Percentiles rank a stretch among this genome's conserved stretches.
These are phyloP conservation scores for Scylla paramamosain DNA, from an alignment of 1,140 invertebrate genomes.

Conservation along the genomic window DNA sequence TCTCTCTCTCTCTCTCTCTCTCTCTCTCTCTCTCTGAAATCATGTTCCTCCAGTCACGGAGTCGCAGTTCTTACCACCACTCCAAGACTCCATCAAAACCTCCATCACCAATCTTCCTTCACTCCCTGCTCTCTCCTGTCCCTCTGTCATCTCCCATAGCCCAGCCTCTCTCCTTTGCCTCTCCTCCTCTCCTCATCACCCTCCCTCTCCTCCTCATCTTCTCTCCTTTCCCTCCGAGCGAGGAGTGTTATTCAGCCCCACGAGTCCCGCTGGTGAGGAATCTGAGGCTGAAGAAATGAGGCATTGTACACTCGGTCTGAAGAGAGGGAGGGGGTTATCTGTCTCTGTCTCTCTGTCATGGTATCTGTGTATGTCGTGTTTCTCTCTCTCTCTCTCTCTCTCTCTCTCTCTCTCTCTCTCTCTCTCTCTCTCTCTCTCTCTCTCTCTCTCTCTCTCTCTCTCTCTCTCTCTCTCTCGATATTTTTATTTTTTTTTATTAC, in stretches of 20 bases:
- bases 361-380: background rate
- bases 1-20: background rate
- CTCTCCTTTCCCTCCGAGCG: background rate
- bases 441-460: background rate
- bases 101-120: background rate
- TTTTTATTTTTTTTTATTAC: background rate
- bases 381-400: background rate
- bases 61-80: background rate
- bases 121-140: background rate
- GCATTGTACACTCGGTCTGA: no score
- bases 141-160: background rate
- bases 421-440: background rate
- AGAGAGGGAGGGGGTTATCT: background rate
- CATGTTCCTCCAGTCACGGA: background rate
- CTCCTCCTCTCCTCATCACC: background rate
- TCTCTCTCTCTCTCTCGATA: conserved; percentile 4
- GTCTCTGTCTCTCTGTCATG: background rate
- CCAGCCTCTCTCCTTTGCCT: background rate
- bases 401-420: conserved; percentile 12
- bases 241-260: no score
- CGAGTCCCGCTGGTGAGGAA: no score
- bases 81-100: background rate
- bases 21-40: conserved; percentile 28
- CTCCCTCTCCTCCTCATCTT: background rate
- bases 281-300: background rate